A percentile compares a stretch with the other conserved stretches of the same genome.
These are phyloP conservation scores for Tillus elongatus DNA, from an alignment of 2,888 invertebrate species.

Conservation along the genomic window DNA sequence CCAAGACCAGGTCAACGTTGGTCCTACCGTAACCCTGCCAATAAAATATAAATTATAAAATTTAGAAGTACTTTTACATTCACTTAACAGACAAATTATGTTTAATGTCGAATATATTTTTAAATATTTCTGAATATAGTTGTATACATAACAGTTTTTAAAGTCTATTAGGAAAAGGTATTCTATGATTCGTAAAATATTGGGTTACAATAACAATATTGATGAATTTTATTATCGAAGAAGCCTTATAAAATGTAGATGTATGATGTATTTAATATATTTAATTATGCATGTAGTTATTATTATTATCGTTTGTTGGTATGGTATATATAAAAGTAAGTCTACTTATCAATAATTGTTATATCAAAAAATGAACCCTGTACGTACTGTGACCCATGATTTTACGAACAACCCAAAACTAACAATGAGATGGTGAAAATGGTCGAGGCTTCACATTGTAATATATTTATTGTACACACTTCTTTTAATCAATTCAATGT, in stretches of 20 bases:
- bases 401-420: conserved; percentile 24
- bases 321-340: conserved; percentile 6
- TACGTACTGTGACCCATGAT: conserved; percentile 17
- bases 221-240: background rate
- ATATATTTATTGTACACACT: conserved; percentile 35
- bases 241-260: conserved; percentile 8
- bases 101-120: too few relatives aligned
- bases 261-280: background rate
- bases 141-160: conserved; percentile 40
- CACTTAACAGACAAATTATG: too few relatives aligned
- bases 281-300: background rate
- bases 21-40: too few relatives aligned
- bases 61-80: too few relatives aligned
- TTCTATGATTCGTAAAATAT: conserved; percentile 27
- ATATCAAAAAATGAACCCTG: conserved; percentile 14
- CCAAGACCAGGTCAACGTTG: too few relatives aligned
- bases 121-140: conserved; percentile 31
- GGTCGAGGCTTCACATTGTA: conserved; percentile 35
- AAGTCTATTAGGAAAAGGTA: conserved; percentile 35
- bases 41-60: too few relatives aligned
- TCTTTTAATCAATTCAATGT: conserved; percentile 24
- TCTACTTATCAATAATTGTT: conserved; percentile 6
- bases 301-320: conserved; percentile 1
- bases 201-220: conserved; percentile 11
- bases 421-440: conserved; percentile 25